Conservation (phyloP, 2,113 vertebrate genomes). For the Channa argus region DNA sequence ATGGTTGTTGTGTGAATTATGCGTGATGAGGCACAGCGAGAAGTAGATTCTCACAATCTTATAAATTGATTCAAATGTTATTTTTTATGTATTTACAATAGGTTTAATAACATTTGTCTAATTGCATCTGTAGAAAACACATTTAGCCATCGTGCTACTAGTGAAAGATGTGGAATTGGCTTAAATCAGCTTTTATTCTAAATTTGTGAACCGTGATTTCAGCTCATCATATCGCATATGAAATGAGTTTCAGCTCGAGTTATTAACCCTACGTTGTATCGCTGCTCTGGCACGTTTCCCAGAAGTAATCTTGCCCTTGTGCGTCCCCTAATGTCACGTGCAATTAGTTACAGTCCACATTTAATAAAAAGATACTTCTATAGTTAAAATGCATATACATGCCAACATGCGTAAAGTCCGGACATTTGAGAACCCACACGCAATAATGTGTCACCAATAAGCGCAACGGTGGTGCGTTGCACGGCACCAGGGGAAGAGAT, state of each 20-base stretch:
- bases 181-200: too few species aligned
- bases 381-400: neutral
- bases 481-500: neutral
- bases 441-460: too few species aligned
- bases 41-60: too few species aligned
- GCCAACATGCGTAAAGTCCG: neutral
- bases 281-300: slow-evolving; percentile 14
- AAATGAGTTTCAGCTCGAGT: neutral
- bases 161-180: too few species aligned
- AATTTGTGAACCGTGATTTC: too few species aligned
- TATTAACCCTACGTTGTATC: slow-evolving; percentile 40
- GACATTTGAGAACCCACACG: neutral
- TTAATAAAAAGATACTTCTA: neutral
- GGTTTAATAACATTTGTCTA: too few species aligned
- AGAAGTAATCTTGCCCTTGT: neutral
- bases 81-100: too few species aligned
- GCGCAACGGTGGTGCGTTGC: too few species aligned
- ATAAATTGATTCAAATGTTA: too few species aligned
- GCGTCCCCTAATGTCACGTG: neutral
- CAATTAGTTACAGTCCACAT: neutral
- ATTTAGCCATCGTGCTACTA: too few species aligned
- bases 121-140: too few species aligned
- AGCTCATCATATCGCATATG: too few species aligned
- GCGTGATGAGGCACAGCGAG: slow-evolving; percentile 3
- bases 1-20: neutral